phyloP scores from a whole-genome alignment of 2,113 vertebrate genomes.

The Nannobrachium achirus region DNA sequence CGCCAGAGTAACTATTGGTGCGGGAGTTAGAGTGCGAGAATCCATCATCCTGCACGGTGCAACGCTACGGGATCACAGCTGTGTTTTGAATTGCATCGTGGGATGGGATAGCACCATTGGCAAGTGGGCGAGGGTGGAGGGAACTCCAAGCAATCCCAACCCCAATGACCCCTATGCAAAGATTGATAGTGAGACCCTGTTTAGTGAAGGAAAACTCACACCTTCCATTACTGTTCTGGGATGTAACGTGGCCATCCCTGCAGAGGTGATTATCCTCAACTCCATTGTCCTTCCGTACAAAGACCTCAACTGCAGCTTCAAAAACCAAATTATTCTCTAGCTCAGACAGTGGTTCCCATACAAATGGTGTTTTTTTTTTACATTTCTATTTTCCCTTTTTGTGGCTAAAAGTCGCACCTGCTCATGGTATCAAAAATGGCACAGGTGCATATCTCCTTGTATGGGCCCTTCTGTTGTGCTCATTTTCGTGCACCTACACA shows the following conservation, averaged over 20 bases:
- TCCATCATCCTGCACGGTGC: constrained; percentile 95
- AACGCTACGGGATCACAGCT: constrained; percentile 94
- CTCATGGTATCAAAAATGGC: too few species aligned
- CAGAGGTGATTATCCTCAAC: constrained; percentile 96
- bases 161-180: constrained; percentile 95
- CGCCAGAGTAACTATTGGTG: constrained; percentile 90
- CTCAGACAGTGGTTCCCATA: not conserved
- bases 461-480: too few species aligned
- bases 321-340: constrained; percentile 98
- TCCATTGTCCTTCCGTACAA: constrained; percentile 98
- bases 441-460: too few species aligned
- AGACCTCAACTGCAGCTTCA: constrained; percentile 97
- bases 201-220: constrained; percentile 93
- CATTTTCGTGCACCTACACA: too few species aligned
- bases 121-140: constrained; percentile 95
- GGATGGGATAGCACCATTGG: constrained; percentile 97
- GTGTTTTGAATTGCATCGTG: constrained; percentile 95
- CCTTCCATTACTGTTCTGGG: constrained; percentile 97
- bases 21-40: constrained; percentile 93
- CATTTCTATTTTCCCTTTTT: too few species aligned
- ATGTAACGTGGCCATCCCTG: constrained; percentile 94
- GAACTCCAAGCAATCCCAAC: constrained; percentile 96
- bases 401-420: too few species aligned
- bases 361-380: too few species aligned
- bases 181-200: constrained; percentile 96